Evolutionary conservation across 2,888 invertebrate genomes (phyloP), one percentile per base, ranked within the genome.

Genomic region (Camptogramma bilineatum): DNA sequence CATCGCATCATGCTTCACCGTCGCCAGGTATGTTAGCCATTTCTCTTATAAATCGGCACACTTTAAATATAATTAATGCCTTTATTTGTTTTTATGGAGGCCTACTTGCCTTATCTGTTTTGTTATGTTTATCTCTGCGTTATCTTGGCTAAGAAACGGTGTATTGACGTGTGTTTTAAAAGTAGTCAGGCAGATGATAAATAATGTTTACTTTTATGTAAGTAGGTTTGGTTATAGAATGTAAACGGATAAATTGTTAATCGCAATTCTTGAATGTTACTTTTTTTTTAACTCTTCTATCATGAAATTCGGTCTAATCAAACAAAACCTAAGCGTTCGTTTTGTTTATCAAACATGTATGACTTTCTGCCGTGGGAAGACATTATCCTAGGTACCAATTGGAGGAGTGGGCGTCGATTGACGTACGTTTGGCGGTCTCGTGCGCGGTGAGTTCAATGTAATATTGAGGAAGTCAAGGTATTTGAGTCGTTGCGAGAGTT

Each of bases 401-500:
- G 73, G 79, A 74, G 73, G 73, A 81, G 91, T 91, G 84, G 92
- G 92, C 86, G 91, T 86, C 85, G 83, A 88, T 88, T 91, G 90
- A 91, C 90, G 91, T 91, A 84, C 83, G 86, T 86, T 90, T 87
- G 82, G 88, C 87, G 85, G 86, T 88, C 87, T 90, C 82, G 84
- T 87, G 87, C 77, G 84, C 83, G 76, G 81, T 79, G 93, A 90
- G 93, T 93, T 93, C 93, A 92, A 92, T 91, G 93, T 93, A 91
- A 91, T 93, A 91, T 93, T 91, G 91, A 93, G 93, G 93, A 93
- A 93, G 92, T 92, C 92, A 92, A 92, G 92, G 93, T 93, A 93
- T 93, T 92, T 92, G 91, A 92, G 91, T 88, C 90, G 91, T 86
- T 82, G 88, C 86, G 91, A 90, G 92, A 91, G 85, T 90, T 85